phyloP scores from a whole-genome alignment of 2,888 invertebrate species.

The Machimus rusticus region DNA sequence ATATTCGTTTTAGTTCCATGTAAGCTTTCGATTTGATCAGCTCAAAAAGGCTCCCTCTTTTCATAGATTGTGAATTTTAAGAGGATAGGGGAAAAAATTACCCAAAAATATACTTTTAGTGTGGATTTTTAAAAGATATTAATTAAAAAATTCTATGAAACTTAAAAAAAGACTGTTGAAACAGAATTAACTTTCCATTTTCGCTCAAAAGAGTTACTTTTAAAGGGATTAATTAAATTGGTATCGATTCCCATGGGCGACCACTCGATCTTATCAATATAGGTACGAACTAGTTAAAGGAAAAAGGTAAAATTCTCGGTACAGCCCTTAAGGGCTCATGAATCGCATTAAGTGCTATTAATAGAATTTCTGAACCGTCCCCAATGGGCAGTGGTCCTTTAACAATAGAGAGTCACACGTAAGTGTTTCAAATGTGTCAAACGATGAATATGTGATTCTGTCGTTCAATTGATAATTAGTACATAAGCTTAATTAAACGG shows the following conservation, averaged over 20 bases:
- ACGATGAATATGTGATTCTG: neutral
- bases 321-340: neutral
- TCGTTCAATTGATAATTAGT: neutral
- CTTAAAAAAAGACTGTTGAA: neutral
- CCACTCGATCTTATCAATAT: neutral
- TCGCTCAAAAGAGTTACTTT: too few species aligned
- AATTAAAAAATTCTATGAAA: too few species aligned
- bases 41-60: too few species aligned
- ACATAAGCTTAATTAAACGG: neutral
- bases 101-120: too few species aligned
- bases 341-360: neutral
- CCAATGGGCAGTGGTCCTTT: neutral
- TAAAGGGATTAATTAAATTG: neutral
- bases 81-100: too few species aligned
- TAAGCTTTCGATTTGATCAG: too few species aligned
- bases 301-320: neutral
- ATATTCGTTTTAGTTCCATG: too few species aligned
- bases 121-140: too few species aligned
- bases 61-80: too few species aligned
- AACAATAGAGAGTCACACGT: neutral
- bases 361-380: neutral
- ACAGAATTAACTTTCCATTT: neutral
- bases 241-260: neutral
- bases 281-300: neutral
- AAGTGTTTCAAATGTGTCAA: neutral